A percentile compares a stretch with the other conserved stretches of the same genome.
These are phyloP conservation scores for Lasioglossum malachurum DNA, from an alignment of 2,888 invertebrate genomes.

Conservation along the genomic window DNA sequence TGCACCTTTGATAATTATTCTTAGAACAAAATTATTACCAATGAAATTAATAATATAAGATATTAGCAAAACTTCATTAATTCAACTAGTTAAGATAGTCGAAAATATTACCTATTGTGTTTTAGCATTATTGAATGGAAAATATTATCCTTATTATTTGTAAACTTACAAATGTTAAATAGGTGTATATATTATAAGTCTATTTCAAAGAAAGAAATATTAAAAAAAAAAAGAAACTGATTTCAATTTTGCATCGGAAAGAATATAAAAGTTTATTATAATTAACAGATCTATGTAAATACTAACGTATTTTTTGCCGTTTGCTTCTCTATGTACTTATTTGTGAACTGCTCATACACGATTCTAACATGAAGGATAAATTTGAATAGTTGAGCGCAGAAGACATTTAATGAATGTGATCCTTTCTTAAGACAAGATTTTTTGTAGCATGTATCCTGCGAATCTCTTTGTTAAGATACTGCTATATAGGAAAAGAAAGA, in stretches of 20 bases:
- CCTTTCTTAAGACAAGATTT: not conserved
- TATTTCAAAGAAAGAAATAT: constrained; percentile 12
- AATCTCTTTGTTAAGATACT: constrained; percentile 3
- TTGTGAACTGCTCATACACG: not conserved
- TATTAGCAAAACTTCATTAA: constrained; percentile 13
- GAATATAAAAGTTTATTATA: constrained; percentile 31
- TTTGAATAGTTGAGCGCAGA: not conserved
- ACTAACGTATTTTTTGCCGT: constrained; percentile 9
- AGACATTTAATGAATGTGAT: constrained; percentile 21
- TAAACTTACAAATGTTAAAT: constrained; percentile 24
- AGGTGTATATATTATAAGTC: constrained; percentile 31
- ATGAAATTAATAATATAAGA: constrained; percentile 29
- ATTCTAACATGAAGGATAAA: constrained; percentile 1
- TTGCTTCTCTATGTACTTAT: constrained; percentile 22
- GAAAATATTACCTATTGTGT: constrained; percentile 15
- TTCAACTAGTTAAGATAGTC: not conserved
- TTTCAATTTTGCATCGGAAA: constrained; percentile 26
- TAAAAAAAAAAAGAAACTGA: not conserved
- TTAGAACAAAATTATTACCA: constrained; percentile 2
- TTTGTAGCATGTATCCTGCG: not conserved
- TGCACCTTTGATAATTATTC: constrained; percentile 16
- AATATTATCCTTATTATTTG: constrained; percentile 6
- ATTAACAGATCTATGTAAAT: constrained; percentile 14
- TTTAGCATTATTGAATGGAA: not conserved
- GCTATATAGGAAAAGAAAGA: not conserved